Evolutionary conservation across 2,888 invertebrate genomes (phyloP).

Genomic region (Cataglyphis cursor): DNA sequence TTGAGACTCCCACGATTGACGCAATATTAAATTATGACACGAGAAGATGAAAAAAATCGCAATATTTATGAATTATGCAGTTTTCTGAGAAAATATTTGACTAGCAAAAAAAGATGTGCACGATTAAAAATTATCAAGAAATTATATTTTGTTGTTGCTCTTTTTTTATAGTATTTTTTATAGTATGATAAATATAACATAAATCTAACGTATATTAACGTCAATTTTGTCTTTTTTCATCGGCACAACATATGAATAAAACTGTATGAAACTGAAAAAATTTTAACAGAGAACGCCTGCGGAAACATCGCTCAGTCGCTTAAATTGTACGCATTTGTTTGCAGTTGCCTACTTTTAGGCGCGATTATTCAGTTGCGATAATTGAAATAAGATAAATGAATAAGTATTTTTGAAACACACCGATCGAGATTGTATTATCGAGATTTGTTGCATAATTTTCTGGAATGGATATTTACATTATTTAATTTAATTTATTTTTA

Average conservation of each 20-base stretch:
- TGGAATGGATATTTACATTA: neutral
- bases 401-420: neutral
- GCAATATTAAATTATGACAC: neutral
- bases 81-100: neutral
- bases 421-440: neutral
- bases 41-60: neutral
- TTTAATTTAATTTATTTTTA: neutral
- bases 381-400: neutral
- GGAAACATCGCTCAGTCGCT: neutral
- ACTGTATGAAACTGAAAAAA: neutral
- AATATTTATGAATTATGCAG: neutral
- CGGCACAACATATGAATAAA: neutral
- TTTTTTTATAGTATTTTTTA: neutral
- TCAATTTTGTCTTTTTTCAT: neutral
- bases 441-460: neutral
- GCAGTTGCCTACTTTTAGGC: constrained; percentile 28
- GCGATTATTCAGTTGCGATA: neutral
- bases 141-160: neutral
- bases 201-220: neutral
- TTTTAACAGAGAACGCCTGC: neutral
- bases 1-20: neutral
- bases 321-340: neutral
- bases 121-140: neutral
- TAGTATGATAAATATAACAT: neutral
- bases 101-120: neutral